phyloP scores from a whole-genome alignment of 2,888 invertebrate genomes.

The Axea sp. region DNA sequence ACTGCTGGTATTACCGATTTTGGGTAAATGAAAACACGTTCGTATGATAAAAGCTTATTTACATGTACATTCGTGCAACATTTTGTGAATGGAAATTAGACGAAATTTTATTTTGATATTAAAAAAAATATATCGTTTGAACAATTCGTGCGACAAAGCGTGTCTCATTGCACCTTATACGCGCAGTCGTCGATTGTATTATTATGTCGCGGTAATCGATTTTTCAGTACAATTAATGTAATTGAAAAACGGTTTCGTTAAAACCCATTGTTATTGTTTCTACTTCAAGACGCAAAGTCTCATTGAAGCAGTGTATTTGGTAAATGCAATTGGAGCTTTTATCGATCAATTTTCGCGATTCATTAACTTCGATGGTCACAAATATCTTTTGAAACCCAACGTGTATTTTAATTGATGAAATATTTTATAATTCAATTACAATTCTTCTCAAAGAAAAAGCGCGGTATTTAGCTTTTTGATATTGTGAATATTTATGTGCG shows the following conservation, averaged over 20 bases:
- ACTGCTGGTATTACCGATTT: slow-evolving; percentile 22
- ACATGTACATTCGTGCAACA: not conserved
- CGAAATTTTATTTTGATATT: slow-evolving; percentile 11
- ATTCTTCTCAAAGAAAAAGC: slow-evolving; percentile 11
- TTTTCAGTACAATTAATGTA: slow-evolving; percentile 27
- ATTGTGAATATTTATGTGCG: slow-evolving; percentile 21
- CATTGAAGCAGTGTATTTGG: not conserved
- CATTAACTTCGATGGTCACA: slow-evolving; percentile 18
- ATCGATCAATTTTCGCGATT: slow-evolving; percentile 30
- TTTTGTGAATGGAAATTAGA: slow-evolving; percentile 6
- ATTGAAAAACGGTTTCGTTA: slow-evolving; percentile 26
- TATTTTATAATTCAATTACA: slow-evolving; percentile 7
- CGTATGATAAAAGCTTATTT: slow-evolving; percentile 14
- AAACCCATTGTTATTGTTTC: not conserved
- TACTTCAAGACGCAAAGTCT: not conserved
- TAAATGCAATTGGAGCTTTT: slow-evolving; percentile 12
- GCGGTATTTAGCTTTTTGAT: slow-evolving; percentile 2
- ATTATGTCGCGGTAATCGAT: slow-evolving; percentile 22
- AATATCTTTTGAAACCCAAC: slow-evolving; percentile 22
- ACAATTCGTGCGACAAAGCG: slow-evolving; percentile 48
- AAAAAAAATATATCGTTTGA: slow-evolving; percentile 59
- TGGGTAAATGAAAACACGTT: slow-evolving; percentile 32
- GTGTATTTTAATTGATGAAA: slow-evolving; percentile 17
- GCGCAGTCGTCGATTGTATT: not conserved
- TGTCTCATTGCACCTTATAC: slow-evolving; percentile 22